Evolutionary conservation across 1,140 invertebrate species (phyloP), one percentile per base, ranked within the genome.

Genomic region (Heliconius congener): DNA sequence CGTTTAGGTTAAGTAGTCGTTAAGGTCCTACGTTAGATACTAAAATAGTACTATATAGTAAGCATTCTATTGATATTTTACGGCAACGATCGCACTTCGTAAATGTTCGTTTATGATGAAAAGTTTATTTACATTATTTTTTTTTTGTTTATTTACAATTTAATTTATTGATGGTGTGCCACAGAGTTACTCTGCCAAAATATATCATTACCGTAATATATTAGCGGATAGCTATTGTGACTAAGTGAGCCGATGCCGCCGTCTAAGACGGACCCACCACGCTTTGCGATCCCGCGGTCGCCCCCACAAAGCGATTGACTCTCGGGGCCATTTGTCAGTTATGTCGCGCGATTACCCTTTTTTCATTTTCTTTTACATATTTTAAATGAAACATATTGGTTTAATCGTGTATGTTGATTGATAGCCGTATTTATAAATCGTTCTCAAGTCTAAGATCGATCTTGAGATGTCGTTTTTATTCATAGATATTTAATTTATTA

Each of bases 181-280:
- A 95, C 94, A 94, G 91, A 93, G 91, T 92, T 94, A 94, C 91
- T 95, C 93, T 95, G 94, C 94, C 93, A 95, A 95, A 95, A 92
- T 94, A 94, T 93, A 90, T 94, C 92, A 93, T 93, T 94, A 94
- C 92, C 94, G 90, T 94, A 88, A 80, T 87, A 81, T 57, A n/a
- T 52, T 52, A 52, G 86, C 82, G 85, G 88, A 86, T 80, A 80
- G 88, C 78, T 82, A 81, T 23, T 84, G 34, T 37, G 4, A 46
- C 42, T 46, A 46, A 16, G 42, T 82, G 77, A 81, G 83, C 85
- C 74, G 81, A 80, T 34, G 57, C 55, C 78, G 73, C 73, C 73
- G 50, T 78, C 80, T 27, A 19, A 74, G 60, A 46, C 70, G 80
- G 84, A 83, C 87, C 85, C 85, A 86, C 87, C 83, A 84, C 86